Evolutionary conservation across 2,888 invertebrate species (phyloP), one percentile per base, ranked within the genome.

Genomic region (Lithophane leautieri): DNA sequence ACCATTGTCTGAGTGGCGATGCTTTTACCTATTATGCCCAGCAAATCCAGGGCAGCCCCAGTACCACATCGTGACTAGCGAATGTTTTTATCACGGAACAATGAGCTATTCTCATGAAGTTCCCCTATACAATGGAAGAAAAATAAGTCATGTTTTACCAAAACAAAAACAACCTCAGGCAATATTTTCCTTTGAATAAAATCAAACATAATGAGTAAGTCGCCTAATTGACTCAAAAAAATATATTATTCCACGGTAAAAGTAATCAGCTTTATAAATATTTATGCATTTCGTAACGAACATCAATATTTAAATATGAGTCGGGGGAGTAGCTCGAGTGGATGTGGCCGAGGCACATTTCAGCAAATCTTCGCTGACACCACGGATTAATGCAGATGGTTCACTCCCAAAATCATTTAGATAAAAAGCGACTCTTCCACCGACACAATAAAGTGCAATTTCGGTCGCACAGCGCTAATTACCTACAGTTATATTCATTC

Each of bases 251-350:
- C 75, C 44, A 68, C 60, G 34, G 77, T 76, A 78, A 81, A 86
- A 84, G 78, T 86, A 79, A 86, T 76, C 78, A 74, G 70, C 71
- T 72, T 74, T 81, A 84, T 86, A 86, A 86, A 86, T 84, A 79
- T 86, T 84, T 69, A 84, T 80, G 67, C 70, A 66, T 70, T 76
- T 82, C 73, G 63, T 63, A 78, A 85, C 34, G 67, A 79, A 73
- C 61, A 78, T 82, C 66, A 70, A 78, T 72, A 86, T 86, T 86
- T 81, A 86, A 86, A 83, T 85, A 54, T 74, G 54, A 61, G 60
- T 34, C 34, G 12, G 34, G 76, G 76, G 77, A 68, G 70, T 63
- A n/a, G 42, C 50, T 60, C 12, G 25, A 83, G 66, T 70, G 68
- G 61, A 65, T 66, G 66, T 42, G 60, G 16, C 62, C 25, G n/a